These are phyloP conservation scores for Ptychodera flava DNA, from an alignment of 35 echinoderm and acorn worm genomes.

Conservation along the genomic window DNA sequence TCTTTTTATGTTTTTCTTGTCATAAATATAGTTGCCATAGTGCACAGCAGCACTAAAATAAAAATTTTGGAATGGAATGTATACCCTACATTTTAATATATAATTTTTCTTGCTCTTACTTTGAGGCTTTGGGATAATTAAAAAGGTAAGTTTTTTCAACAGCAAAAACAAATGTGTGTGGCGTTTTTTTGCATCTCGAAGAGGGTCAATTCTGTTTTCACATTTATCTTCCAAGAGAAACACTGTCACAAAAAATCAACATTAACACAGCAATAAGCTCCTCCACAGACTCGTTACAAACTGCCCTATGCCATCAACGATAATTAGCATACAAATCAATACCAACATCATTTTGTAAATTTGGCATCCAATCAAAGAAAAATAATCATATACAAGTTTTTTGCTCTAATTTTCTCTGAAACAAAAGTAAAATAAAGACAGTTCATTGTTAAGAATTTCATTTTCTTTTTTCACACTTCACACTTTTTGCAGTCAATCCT, in stretches of 20 bases:
- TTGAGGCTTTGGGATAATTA: no score
- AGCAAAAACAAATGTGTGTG: no score
- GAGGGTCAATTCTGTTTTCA: background rate
- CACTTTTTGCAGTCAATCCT: background rate
- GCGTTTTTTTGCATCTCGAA: background rate
- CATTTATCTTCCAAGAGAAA: background rate
- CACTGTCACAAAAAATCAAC: background rate
- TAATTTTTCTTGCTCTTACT: no score
- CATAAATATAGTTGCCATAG: background rate
- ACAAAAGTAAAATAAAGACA: no score
- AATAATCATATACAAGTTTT: no score
- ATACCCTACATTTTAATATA: background rate
- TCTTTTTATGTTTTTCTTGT: background rate
- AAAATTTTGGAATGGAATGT: background rate
- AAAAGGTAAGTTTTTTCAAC: no score
- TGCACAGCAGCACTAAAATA: background rate
- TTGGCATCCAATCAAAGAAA: no score
- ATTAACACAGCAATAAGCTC: background rate
- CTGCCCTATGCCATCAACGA: background rate
- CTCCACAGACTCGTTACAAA: background rate
- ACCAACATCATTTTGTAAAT: background rate
- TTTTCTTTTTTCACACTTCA: no score
- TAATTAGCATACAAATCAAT: background rate
- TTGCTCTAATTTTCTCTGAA: no score
- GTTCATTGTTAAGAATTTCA: no score